Conservation (phyloP, 2,113 vertebrate species). For the Coturnix japonica region DNA sequence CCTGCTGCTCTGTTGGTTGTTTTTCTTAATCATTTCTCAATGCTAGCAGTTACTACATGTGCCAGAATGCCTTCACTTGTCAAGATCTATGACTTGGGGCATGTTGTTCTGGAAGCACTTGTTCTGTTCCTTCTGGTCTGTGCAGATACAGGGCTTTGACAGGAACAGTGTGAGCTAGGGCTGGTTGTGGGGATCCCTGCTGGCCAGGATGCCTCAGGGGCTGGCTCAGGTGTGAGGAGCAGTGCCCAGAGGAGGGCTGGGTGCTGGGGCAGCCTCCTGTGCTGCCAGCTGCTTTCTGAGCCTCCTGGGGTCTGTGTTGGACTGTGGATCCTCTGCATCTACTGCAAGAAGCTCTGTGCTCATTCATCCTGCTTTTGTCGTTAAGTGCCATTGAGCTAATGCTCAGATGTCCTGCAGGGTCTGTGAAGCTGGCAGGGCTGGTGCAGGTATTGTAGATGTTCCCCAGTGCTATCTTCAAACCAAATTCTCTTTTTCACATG, state of each 20-base stretch:
- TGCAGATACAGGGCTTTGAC: rapidly evolving
- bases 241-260: rapidly evolving
- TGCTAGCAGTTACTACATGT: not conserved
- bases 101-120: not conserved
- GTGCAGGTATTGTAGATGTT: not conserved
- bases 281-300: not conserved
- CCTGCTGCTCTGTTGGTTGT: not conserved
- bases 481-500: rapidly evolving
- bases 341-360: not conserved
- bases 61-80: not conserved
- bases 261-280: not conserved
- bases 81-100: not conserved
- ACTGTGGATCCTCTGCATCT: rapidly evolving
- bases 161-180: rapidly evolving
- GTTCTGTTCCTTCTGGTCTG: not conserved
- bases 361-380: not conserved
- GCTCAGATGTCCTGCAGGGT: not conserved
- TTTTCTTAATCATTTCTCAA: not conserved
- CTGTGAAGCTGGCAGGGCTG: not conserved
- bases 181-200: not conserved
- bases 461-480: rapidly evolving
- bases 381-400: not conserved
- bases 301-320: not conserved
- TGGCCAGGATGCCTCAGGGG: not conserved
- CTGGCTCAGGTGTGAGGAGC: not conserved